phyloP scores from a whole-genome alignment of 1,140 invertebrate genomes.

The Polypedilum vanderplanki region DNA sequence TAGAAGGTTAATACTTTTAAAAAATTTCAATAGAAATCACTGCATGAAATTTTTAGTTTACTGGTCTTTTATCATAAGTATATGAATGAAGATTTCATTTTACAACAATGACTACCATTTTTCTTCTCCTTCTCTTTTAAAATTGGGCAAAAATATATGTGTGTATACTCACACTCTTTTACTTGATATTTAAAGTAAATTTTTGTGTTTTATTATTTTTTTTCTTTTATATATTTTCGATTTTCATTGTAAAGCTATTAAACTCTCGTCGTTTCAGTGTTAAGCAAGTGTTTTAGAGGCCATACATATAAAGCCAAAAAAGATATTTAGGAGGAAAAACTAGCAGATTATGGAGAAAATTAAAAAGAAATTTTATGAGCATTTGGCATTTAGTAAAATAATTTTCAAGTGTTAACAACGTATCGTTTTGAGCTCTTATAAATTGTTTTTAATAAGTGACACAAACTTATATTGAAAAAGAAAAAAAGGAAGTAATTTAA shows the following conservation, averaged over 20 bases:
- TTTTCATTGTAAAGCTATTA: slow-evolving; percentile 17
- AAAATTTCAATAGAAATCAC: not conserved
- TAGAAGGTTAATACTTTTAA: too few relatives aligned
- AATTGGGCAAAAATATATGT: not conserved
- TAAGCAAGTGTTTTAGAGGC: not conserved
- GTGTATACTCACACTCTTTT: not conserved
- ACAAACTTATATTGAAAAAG: not conserved
- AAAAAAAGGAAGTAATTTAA: not conserved
- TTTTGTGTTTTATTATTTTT: not conserved
- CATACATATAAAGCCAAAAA: too few relatives aligned
- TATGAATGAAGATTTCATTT: slow-evolving; percentile 1
- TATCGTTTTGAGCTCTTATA: not conserved
- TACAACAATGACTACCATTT: not conserved
- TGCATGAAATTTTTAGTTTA: not conserved
- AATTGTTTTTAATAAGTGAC: not conserved
- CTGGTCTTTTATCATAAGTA: not conserved
- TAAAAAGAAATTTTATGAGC: not conserved
- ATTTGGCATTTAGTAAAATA: slow-evolving; percentile 10
- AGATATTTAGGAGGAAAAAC: not conserved
- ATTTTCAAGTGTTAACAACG: not conserved
- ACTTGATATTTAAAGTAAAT: too few relatives aligned
- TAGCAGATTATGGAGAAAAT: not conserved
- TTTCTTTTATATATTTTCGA: slow-evolving; percentile 18
- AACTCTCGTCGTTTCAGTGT: not conserved
- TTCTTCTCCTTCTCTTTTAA: not conserved